These are phyloP conservation scores for Drosophila buzzatii DNA, from an alignment of 2,888 invertebrate species.

Conservation along the genomic window DNA sequence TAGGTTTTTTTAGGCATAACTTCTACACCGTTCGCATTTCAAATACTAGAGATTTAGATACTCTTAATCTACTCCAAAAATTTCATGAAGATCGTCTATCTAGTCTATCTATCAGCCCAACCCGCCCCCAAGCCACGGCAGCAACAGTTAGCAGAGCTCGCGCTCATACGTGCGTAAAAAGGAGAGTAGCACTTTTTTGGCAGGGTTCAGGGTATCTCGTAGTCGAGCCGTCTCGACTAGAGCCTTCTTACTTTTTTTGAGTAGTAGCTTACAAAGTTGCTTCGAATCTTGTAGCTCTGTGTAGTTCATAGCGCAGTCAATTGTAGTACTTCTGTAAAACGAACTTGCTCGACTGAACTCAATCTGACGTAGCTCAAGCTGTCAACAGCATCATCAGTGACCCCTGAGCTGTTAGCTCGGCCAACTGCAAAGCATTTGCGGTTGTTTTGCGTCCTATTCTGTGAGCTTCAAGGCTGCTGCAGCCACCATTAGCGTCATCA, in stretches of 20 bases:
- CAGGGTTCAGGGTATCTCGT: no score
- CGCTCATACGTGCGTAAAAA: no score
- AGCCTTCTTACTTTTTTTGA: background rate
- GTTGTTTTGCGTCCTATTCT: background rate
- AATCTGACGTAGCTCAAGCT: conserved; percentile 25
- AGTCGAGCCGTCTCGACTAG: no score
- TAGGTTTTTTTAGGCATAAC: no score
- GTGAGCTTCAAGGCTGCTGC: conserved; percentile 28
- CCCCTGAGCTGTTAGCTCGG: background rate
- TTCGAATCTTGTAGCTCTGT: background rate
- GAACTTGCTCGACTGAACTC: conserved; percentile 23
- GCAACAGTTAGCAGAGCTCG: no score
- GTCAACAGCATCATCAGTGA: conserved; percentile 23
- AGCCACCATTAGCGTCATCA: conserved; percentile 66
- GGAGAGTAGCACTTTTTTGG: no score
- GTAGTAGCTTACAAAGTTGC: background rate
- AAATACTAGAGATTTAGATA: no score
- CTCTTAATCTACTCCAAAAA: no score
- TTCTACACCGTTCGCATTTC: no score
- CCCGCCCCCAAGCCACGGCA: no score
- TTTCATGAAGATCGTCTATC: no score
- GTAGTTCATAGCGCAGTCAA: conserved; percentile 5
- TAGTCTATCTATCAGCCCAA: no score
- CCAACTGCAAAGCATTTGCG: conserved; percentile 22
- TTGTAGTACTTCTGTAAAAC: conserved; percentile 5